These are phyloP conservation scores for Gambusia affinis DNA, from an alignment of 2,113 vertebrate species.

Conservation along the genomic window DNA sequence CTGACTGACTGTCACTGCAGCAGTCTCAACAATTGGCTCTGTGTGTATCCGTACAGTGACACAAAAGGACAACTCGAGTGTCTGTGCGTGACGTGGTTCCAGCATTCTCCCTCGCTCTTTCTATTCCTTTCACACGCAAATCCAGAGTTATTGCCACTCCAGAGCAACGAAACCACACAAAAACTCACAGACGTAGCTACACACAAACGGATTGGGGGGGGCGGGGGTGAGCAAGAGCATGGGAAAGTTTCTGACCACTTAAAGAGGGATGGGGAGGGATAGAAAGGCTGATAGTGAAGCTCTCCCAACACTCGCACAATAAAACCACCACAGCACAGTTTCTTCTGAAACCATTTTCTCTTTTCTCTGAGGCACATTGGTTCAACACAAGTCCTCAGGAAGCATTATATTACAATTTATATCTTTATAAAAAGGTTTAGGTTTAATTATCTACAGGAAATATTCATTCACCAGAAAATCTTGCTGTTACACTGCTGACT, in stretches of 20 bases:
- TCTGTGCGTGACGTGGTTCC: constrained; percentile 57
- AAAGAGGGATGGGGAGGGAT: constrained; percentile 32
- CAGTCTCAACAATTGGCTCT: constrained; percentile 53
- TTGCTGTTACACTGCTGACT: background rate
- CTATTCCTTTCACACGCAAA: constrained; percentile 72
- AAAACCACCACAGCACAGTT: constrained; percentile 11
- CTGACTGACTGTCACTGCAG: constrained; percentile 41
- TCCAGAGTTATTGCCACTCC: constrained; percentile 63
- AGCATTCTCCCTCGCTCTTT: constrained; percentile 64
- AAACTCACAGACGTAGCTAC: constrained; percentile 56
- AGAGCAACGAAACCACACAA: constrained; percentile 48
- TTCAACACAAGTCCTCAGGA: background rate
- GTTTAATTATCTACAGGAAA: background rate
- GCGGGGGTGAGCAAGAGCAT: constrained; percentile 40
- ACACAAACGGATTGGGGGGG: constrained; percentile 24
- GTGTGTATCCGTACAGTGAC: constrained; percentile 51
- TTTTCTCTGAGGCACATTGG: background rate
- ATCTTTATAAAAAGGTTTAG: no score
- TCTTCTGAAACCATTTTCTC: background rate
- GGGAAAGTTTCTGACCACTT: constrained; percentile 71
- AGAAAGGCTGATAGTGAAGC: background rate
- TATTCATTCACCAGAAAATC: background rate
- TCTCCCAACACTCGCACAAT: constrained; percentile 20
- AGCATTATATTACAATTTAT: no score
- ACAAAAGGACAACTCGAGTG: constrained; percentile 67